phyloP scores from a whole-genome alignment of 2,113 vertebrate species.

The rabbit (Oryctolagus cuniculus) region mOryCun1.1 NC_091453.1:24350501-24351000 shows the following conservation, averaged over 20 bases:
- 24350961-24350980: background rate
- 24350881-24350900: conserved; percentile 71
- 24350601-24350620: background rate
- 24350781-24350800: conserved; percentile 40
- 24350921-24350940: conserved; percentile 40
- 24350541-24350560: conserved; percentile 25
- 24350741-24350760: background rate
- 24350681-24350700: no score
- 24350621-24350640: no score
- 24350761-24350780: background rate
- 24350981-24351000: conserved; percentile 42
- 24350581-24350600: background rate
- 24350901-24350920: conserved; percentile 1
- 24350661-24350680: no score
- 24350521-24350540: conserved; percentile 44
- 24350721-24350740: no score
- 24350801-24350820: conserved; percentile 78
- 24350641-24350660: no score
- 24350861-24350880: conserved; percentile 77
- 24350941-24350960: conserved; percentile 50
- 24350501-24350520: background rate
- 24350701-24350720: no score
- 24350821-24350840: conserved; percentile 76
- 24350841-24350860: conserved; percentile 48
- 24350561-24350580: background rate